Evolutionary conservation across 2,113 vertebrate species (phyloP), one percentile per base, ranked within the genome.

Genomic region (Deroptyus accipitrinus): DNA sequence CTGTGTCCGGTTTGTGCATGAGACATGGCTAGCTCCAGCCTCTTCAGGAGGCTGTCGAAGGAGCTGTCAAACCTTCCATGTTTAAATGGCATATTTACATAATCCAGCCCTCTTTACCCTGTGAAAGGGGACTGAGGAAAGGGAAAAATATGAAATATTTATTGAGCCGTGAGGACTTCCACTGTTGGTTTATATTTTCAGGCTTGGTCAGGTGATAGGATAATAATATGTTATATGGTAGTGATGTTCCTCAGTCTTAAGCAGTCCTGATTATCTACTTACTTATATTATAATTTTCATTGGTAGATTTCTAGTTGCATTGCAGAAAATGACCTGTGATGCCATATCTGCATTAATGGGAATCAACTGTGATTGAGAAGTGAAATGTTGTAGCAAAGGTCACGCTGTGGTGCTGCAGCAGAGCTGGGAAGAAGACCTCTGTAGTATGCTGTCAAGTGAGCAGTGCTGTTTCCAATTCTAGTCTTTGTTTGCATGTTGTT

Each of bases 331-430:
- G 48, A 49, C 61, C 31, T 76, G 35, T n/a, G 80, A 20, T 55
- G 35, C 37, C 22, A 5, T 41, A 59, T 41, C 4, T 3, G 35
- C 33, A 20, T 72, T 85, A 72, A 33, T 62, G 15, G 35, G 63
- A 76, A 67, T 51, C 35, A 37, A 8, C 1, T 41, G 55, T 39
- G 69, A 12, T 69, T n/a, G 67, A 54, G 66, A 9, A 39, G 49
- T 10, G 33, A 77, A 49, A 39, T 48, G 55, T 37, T 41, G 8
- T 4, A 13, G 66, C n/a, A 66, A 76, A 82, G 44, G 52, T 94
- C 35, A 22, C 13, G 0, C 31, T n/a, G 9, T 42, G 49, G n/a
- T 2, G 3, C 13, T 75, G 7, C 61, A 13, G 28, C 4, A 6
- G 55, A 69, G 35, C 72, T 73, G 68, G 17, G 27, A 41, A 33